Conservation (phyloP, 2,113 vertebrate genomes). For the Acanthochromis polyacanthus region DNA sequence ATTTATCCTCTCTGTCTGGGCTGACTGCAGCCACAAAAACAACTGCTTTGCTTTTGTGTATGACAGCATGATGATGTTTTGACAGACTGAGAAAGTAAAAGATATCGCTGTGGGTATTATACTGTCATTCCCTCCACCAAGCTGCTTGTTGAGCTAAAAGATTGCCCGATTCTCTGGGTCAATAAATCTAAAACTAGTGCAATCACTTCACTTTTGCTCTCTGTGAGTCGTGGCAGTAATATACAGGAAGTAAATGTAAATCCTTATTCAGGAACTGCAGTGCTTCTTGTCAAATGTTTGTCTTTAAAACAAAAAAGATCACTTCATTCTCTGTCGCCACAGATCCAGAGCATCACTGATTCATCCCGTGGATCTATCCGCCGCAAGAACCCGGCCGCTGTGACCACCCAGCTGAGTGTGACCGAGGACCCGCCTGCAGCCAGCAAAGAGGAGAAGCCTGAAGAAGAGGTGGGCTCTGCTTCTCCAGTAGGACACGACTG, state of each 20-base stretch:
- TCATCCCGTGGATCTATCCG: slow-evolving; percentile 96
- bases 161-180: neutral
- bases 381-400: slow-evolving; percentile 92
- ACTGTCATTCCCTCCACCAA: slow-evolving; percentile 2
- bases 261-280: neutral
- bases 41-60: slow-evolving; percentile 3
- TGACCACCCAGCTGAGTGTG: slow-evolving; percentile 91
- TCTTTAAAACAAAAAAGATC: neutral
- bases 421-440: slow-evolving; percentile 90
- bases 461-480: slow-evolving; percentile 90
- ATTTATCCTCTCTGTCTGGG: slow-evolving; percentile 47
- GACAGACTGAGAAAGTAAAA: slow-evolving; percentile 17
- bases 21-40: slow-evolving; percentile 20
- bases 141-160: neutral
- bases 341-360: slow-evolving; percentile 99
- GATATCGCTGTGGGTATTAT: slow-evolving; percentile 23
- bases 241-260: neutral
- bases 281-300: neutral
- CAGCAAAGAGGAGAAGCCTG: slow-evolving; percentile 93
- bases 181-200: neutral
- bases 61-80: slow-evolving; percentile 32
- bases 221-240: neutral
- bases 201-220: neutral
- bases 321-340: slow-evolving; percentile 15
- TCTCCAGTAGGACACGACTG: neutral